Evolutionary conservation across 2,888 invertebrate species (phyloP).

Genomic region (Pecten maximus): DNA sequence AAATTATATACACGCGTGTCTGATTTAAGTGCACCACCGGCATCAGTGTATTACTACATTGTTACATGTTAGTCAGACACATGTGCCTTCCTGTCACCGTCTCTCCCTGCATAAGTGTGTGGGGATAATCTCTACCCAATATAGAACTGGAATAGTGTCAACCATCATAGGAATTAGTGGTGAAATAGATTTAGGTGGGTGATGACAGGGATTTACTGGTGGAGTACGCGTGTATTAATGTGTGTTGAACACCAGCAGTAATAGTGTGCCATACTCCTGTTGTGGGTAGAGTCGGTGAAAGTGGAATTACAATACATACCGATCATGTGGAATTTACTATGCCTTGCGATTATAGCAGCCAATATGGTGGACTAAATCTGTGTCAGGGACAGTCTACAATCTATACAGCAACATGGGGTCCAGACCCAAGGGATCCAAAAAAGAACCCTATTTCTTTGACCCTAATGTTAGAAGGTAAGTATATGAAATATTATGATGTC

Average conservation of each 20-base stretch:
- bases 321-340: slow-evolving; percentile 13
- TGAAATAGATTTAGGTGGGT: slow-evolving; percentile 50
- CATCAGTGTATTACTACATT: background rate
- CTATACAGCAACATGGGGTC: background rate
- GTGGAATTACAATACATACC: slow-evolving; percentile 9
- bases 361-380: slow-evolving; percentile 23
- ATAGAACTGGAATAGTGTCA: slow-evolving; percentile 1
- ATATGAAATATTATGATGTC: background rate
- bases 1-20: background rate
- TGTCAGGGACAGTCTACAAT: background rate
- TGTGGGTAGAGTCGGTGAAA: background rate
- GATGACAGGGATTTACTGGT: slow-evolving; percentile 60
- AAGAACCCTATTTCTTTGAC: slow-evolving; percentile 76
- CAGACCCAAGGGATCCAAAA: slow-evolving; percentile 49
- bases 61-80: background rate
- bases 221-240: background rate
- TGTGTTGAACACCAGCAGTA: background rate
- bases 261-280: background rate
- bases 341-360: background rate
- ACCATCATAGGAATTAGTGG: background rate
- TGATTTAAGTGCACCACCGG: background rate
- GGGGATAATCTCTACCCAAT: background rate
- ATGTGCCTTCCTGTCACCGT: background rate
- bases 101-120: background rate
- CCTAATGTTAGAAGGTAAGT: slow-evolving; percentile 75